A percentile compares a stretch with the other conserved stretches of the same genome.
These are phyloP conservation scores for Petaurus breviceps DNA, from an alignment of 2,113 vertebrate species.

Conservation along the genomic window DNA sequence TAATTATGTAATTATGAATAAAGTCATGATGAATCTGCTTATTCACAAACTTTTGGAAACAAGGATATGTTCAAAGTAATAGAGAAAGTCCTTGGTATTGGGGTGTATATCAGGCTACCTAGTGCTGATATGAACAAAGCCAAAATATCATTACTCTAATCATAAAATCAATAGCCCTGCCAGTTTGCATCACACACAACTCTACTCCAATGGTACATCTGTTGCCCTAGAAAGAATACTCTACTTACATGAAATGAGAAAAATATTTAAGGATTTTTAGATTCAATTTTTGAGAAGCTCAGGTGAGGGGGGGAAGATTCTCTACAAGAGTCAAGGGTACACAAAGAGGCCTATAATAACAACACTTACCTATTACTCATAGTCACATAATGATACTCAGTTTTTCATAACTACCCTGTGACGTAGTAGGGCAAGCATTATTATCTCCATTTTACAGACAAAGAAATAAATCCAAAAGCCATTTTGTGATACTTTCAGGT, in stretches of 20 bases:
- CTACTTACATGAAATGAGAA: background rate
- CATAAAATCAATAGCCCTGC: background rate
- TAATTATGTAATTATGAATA: slow-evolving; percentile 20
- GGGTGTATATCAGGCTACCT: background rate
- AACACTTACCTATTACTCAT: background rate
- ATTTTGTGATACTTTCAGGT: background rate
- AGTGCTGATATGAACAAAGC: background rate
- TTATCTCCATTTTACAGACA: background rate
- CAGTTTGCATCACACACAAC: background rate
- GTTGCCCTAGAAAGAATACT: background rate
- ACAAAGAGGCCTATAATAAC: background rate
- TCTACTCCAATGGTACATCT: background rate
- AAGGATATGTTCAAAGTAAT: background rate
- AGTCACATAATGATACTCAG: no score
- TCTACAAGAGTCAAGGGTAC: background rate
- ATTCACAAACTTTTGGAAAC: background rate
- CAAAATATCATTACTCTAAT: background rate
- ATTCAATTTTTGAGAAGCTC: background rate
- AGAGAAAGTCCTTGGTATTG: background rate
- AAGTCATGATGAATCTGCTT: slow-evolving; percentile 17
- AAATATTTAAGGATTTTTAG: background rate
- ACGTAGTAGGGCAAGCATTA: no score
- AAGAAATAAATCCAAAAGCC: background rate
- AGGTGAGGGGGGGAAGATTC: background rate
- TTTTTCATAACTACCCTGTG: no score